Conservation (phyloP, 2,113 vertebrate species). For the Galbula dea region DNA sequence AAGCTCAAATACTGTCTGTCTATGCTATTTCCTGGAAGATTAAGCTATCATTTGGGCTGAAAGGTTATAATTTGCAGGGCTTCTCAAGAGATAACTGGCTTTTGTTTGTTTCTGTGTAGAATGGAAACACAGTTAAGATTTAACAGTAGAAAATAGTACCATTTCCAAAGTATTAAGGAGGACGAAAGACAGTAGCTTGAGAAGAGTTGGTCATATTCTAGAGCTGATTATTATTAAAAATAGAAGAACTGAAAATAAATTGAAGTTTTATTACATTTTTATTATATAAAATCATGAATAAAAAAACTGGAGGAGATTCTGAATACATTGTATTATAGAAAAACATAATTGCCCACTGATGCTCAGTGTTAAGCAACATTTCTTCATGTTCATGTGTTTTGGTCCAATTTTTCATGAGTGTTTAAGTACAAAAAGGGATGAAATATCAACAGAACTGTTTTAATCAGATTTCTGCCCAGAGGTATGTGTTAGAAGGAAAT, state of each 20-base stretch:
- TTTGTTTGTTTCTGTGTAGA: not conserved
- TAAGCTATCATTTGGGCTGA: not conserved
- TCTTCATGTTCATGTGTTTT: not conserved
- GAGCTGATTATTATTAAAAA: not conserved
- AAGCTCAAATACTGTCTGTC: conserved; percentile 4
- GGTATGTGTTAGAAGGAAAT: not conserved
- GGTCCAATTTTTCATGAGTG: not conserved
- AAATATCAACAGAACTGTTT: not conserved
- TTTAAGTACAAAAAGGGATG: not conserved
- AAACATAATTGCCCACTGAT: fast-evolving
- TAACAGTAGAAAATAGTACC: not conserved
- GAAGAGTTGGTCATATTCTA: not conserved
- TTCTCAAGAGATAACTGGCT: not conserved
- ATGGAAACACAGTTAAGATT: not conserved
- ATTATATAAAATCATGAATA: not conserved
- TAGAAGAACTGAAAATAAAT: not conserved
- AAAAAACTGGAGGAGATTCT: not conserved
- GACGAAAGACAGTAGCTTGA: not conserved
- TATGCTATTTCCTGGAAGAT: conserved; percentile 18
- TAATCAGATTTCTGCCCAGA: not conserved
- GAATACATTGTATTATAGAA: not conserved
- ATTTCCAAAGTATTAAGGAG: not conserved
- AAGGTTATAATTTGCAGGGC: not conserved
- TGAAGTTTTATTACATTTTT: not conserved
- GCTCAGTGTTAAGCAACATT: not conserved